Conservation (phyloP, 2,888 invertebrate species). For the Punctoribates punctum region DNA sequence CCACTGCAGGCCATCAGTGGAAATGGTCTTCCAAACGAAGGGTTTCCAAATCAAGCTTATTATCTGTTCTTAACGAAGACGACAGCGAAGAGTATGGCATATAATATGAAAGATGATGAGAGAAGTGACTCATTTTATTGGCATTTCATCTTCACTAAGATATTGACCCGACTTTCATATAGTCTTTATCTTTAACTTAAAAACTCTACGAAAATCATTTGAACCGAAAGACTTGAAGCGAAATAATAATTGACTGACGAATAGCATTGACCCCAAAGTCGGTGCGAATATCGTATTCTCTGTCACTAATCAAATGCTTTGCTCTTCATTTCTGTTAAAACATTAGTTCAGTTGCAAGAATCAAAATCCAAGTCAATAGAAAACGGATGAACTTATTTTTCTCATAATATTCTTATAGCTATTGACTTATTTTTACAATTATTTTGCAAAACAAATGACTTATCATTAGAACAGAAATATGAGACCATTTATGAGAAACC, state of each 20-base stretch:
- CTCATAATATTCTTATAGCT: too few relatives aligned
- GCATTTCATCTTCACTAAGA: neutral
- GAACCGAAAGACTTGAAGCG: too few relatives aligned
- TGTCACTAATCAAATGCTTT: too few relatives aligned
- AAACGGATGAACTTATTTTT: too few relatives aligned
- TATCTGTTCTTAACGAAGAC: constrained; percentile 27
- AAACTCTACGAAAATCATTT: too few relatives aligned
- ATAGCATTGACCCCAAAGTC: constrained; percentile 6
- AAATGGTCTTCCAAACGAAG: constrained; percentile 19
- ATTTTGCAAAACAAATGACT: too few relatives aligned
- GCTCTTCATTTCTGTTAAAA: too few relatives aligned
- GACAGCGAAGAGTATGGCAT: constrained; percentile 34
- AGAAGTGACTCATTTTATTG: neutral
- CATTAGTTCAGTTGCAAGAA: too few relatives aligned
- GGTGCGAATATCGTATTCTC: neutral
- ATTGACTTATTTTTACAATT: too few relatives aligned
- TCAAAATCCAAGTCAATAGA: too few relatives aligned
- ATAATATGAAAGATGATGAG: neutral
- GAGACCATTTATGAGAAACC: too few relatives aligned
- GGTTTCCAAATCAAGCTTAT: constrained; percentile 14
- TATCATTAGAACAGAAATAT: too few relatives aligned
- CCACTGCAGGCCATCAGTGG: neutral
- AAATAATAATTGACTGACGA: neutral
- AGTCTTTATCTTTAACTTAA: neutral
- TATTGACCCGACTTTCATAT: neutral